Percentiles rank a stretch among this genome's conserved stretches.
phyloP scores from a whole-genome alignment of 2,113 vertebrate genomes.

The Protomyctophum bolini region DNA sequence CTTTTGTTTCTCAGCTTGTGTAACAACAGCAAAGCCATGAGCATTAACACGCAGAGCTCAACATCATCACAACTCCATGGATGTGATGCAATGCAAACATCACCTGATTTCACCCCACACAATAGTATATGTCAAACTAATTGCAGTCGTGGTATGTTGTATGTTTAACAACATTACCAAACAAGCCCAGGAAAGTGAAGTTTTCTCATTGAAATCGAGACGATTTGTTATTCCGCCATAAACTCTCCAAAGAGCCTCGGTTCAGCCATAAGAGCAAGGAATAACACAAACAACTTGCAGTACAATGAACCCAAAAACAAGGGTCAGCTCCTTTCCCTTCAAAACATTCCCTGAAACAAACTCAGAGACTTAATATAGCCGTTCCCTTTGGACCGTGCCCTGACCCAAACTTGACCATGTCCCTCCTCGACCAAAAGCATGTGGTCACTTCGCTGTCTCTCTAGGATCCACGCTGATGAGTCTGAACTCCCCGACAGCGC shows the following conservation, averaged over 20 bases:
- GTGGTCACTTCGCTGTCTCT: slow-evolving; percentile 74
- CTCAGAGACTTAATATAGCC: slow-evolving; percentile 78
- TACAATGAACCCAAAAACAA: slow-evolving; percentile 72
- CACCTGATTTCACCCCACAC: no score
- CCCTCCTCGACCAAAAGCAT: slow-evolving; percentile 57
- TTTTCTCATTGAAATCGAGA: slow-evolving; percentile 29
- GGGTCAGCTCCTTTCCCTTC: slow-evolving; percentile 74
- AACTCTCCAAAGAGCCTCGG: slow-evolving; percentile 26
- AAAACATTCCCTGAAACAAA: slow-evolving; percentile 80
- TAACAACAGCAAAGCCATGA: no score
- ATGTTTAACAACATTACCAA: no score
- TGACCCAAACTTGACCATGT: slow-evolving; percentile 69
- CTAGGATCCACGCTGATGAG: slow-evolving; percentile 72
- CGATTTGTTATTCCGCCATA: slow-evolving; percentile 39
- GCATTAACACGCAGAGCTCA: no score
- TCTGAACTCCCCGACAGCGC: slow-evolving; percentile 73
- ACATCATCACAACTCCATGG: no score
- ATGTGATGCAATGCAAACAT: no score
- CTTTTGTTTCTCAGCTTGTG: no score
- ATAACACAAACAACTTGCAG: slow-evolving; percentile 72
- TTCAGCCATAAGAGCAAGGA: slow-evolving; percentile 56
- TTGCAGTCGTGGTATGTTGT: no score
- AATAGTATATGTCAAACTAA: no score
- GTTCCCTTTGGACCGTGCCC: slow-evolving; percentile 70
- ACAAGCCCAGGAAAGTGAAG: background rate